Evolutionary conservation across 2,888 invertebrate genomes (phyloP).

Genomic region (Microplitis manilae): DNA sequence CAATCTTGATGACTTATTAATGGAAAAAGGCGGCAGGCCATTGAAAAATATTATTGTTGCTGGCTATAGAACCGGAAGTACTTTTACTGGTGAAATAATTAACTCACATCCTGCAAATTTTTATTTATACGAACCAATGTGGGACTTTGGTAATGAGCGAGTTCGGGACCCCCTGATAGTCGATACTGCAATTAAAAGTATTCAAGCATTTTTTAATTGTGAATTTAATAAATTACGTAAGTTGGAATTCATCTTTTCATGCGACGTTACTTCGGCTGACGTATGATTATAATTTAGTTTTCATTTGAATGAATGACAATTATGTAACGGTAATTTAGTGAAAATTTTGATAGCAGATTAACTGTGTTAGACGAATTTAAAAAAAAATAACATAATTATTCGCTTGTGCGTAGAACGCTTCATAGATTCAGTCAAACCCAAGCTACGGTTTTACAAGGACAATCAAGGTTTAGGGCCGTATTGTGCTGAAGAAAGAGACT

Average conservation of each 20-base stretch:
- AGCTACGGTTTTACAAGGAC: slow-evolving; percentile 85
- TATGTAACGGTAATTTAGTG: too few species aligned
- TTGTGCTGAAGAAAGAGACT: slow-evolving; percentile 79
- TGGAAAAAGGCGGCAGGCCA: slow-evolving; percentile 81
- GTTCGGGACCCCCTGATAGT: slow-evolving; percentile 83
- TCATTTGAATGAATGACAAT: neutral
- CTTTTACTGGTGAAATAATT: slow-evolving; percentile 88
- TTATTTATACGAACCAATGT: slow-evolving; percentile 91
- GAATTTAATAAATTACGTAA: slow-evolving; percentile 81
- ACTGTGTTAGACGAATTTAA: too few species aligned
- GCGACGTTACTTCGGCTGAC: too few species aligned
- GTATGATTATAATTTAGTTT: neutral
- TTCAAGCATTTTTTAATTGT: slow-evolving; percentile 84
- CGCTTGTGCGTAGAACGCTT: slow-evolving; percentile 75
- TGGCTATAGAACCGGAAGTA: slow-evolving; percentile 94
- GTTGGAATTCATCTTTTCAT: slow-evolving; percentile 10
- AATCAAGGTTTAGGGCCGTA: slow-evolving; percentile 88
- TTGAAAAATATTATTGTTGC: slow-evolving; percentile 85
- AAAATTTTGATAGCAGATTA: too few species aligned
- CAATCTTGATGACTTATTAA: slow-evolving; percentile 79
- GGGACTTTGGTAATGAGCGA: slow-evolving; percentile 87
- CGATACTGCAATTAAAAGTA: slow-evolving; percentile 77
- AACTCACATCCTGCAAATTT: slow-evolving; percentile 89
- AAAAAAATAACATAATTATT: neutral
- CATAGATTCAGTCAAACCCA: slow-evolving; percentile 82